Conservation (phyloP, 2,113 vertebrate species). For the Eupsittula cactorum region DNA sequence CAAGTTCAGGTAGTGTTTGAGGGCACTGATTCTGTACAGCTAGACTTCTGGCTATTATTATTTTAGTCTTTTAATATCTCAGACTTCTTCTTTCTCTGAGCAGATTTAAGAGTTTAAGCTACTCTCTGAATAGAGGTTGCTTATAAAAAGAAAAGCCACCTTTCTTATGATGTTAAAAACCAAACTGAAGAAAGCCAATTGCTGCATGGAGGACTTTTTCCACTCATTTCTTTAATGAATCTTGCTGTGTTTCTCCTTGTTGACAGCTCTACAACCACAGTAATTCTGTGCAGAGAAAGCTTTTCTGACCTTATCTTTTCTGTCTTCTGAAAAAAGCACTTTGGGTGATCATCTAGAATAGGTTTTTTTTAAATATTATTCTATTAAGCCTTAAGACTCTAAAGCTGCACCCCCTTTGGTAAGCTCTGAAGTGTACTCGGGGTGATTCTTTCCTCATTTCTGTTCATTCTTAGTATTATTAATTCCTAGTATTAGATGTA, state of each 20-base stretch:
- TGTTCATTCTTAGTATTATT: neutral
- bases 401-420: neutral
- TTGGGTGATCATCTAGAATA: neutral
- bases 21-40: neutral
- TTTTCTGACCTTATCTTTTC: neutral
- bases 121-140: neutral
- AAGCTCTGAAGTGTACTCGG: neutral
- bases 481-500: slow-evolving; percentile 2
- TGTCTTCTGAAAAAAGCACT: neutral
- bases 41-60: neutral
- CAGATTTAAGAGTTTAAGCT: neutral
- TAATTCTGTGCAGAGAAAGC: neutral
- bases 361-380: neutral
- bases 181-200: neutral
- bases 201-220: neutral
- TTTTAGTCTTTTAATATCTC: neutral
- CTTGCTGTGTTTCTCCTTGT: neutral
- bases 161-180: neutral
- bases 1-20: neutral
- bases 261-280: neutral
- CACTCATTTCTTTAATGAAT: neutral
- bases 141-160: neutral
- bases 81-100: neutral
- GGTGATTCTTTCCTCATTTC: slow-evolving; percentile 30
- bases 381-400: neutral